Evolutionary conservation across 2,113 vertebrate genomes (phyloP).

Genomic region (Notothenia coriiceps): DNA sequence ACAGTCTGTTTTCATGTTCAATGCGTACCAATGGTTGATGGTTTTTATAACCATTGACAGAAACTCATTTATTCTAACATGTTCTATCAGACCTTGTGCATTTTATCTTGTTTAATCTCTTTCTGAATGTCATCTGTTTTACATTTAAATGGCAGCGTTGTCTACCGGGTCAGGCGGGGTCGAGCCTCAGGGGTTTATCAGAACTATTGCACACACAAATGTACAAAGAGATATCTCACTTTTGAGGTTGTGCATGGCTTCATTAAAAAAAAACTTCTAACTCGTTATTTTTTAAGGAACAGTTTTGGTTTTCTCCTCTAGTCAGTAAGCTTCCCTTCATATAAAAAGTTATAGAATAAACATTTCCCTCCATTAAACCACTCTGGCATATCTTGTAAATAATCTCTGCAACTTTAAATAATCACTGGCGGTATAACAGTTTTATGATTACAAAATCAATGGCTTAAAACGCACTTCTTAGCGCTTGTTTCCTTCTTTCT

Average conservation of each 20-base stretch:
- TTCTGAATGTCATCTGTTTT: constrained; percentile 2
- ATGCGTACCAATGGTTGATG: too few relatives aligned
- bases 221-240: not conserved
- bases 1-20: too few relatives aligned
- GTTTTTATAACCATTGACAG: too few relatives aligned
- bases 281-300: too few relatives aligned
- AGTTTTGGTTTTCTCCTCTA: not conserved
- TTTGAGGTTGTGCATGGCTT: not conserved
- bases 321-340: not conserved
- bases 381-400: constrained; percentile 19
- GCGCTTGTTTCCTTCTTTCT: not conserved
- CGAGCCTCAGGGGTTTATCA: not conserved
- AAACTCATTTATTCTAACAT: too few relatives aligned
- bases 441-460: constrained; percentile 37
- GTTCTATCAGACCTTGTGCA: not conserved
- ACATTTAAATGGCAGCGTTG: constrained; percentile 1
- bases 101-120: constrained; percentile 15
- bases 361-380: not conserved
- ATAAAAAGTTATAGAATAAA: not conserved
- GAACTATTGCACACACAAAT: constrained; percentile 1
- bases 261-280: too few relatives aligned
- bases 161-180: constrained; percentile 24
- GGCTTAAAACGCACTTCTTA: not conserved
- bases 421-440: not conserved
- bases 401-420: constrained; percentile 17